Base-by-base conservation (phyloP, 2,113 vertebrate species). In the Lynx canadensis region DNA sequence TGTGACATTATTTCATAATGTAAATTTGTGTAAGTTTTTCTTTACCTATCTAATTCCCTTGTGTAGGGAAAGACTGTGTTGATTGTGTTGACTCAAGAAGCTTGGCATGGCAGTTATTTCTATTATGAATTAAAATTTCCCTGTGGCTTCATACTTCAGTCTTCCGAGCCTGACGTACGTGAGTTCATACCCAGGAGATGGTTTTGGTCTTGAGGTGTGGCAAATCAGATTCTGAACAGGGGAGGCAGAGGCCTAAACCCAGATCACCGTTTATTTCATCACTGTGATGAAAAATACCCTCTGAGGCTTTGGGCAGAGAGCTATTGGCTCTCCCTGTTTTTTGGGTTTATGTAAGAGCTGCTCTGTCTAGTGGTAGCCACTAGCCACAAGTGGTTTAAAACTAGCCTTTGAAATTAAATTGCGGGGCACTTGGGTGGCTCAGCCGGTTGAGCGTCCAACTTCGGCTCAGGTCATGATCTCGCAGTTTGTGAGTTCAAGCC, bases 281-380 rank as follows among this genome's bases (percentile, higher is more conserved):
- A 3, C 1, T 18, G 4, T n/a, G 11, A 18, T 7, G 14, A 50
- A 57, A 68, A 16, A 60, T 5, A 18, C 4, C 0, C 14, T 25
- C 21, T 50, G 66, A 93, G 33, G 10, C 38, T 94, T 65, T 23
- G n/a, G 21, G 55, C 29, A 7, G 12, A 16, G 52, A 68, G 4
- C 19, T 41, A 9, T 36, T 68, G 5, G 5, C 6, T n/a, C 45
- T 55, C 21, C 50, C 18, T 18, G 2, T 63, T 13, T 91, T 80
- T 74, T 86, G 2, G 7, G 29, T 41, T 15, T 29, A 60, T 36
- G 55, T 48, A 18, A 68, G 84, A 19, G 27, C 86, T 25, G 2
- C 13, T 15, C 31, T 19, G 4, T 31, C 3, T 4, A n/a, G 8
- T 50, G 31, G 50, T 55, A 36, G 31, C 71, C 52, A 45, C 12